These are phyloP conservation scores for Dissostichus mawsoni DNA, from an alignment of 2,113 vertebrate genomes.

Conservation along the genomic window DNA sequence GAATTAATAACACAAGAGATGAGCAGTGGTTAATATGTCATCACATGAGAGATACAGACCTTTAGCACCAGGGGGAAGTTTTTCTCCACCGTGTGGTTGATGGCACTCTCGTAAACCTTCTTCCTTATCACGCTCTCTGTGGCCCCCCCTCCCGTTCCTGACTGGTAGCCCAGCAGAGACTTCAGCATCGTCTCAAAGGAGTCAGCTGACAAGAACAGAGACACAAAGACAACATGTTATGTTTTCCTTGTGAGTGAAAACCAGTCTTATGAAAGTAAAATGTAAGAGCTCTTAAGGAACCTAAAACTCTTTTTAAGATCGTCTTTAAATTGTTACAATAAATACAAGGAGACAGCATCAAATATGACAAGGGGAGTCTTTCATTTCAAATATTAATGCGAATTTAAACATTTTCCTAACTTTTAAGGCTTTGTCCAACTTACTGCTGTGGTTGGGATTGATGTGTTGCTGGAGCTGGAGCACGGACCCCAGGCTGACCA, in stretches of 20 bases:
- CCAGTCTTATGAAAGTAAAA: no score
- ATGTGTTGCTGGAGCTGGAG: conserved; percentile 91
- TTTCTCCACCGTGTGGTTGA: conserved; percentile 87
- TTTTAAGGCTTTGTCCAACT: conserved; percentile 47
- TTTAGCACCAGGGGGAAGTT: conserved; percentile 89
- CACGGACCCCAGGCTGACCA: conserved; percentile 92
- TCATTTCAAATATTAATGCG: no score
- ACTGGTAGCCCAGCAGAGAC: conserved; percentile 92
- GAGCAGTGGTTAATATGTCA: fast-evolving
- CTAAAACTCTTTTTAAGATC: no score
- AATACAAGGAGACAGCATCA: no score
- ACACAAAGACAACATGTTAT: no score
- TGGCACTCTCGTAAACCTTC: conserved; percentile 89
- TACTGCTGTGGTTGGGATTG: conserved; percentile 93
- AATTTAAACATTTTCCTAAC: no score
- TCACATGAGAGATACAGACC: conserved; percentile 74
- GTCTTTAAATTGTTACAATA: no score
- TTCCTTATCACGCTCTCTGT: conserved; percentile 87
- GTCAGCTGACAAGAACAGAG: conserved; percentile 82
- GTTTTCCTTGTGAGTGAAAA: no score
- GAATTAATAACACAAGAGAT: no score
- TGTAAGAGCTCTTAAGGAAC: no score
- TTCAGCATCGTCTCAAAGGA: conserved; percentile 99
- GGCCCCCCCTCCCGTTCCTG: conserved; percentile 81
- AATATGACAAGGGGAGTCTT: no score